Evolutionary conservation across 1,140 invertebrate species (phyloP).

Genomic region (Elysia chlorotica): DNA sequence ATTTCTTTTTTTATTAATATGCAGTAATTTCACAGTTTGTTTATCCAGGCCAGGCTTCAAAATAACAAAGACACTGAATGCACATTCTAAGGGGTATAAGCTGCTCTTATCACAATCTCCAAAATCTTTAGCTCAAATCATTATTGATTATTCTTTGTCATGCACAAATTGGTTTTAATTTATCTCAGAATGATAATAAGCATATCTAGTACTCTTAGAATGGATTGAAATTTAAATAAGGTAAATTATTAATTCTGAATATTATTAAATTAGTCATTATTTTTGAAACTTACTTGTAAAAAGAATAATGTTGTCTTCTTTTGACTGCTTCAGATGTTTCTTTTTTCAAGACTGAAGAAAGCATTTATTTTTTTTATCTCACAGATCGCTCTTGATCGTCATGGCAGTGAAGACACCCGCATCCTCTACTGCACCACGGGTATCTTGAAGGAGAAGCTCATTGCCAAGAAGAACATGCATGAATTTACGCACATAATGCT

Average conservation of each 20-base stretch:
- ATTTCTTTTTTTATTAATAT: background rate
- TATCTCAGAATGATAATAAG: too few species aligned
- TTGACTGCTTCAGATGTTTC: too few species aligned
- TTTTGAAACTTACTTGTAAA: too few species aligned
- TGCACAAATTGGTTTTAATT: too few species aligned
- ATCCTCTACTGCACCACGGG: constrained; percentile 61
- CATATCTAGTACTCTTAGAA: too few species aligned
- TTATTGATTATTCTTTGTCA: too few species aligned
- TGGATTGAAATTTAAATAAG: background rate
- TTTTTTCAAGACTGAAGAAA: background rate
- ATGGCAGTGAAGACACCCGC: constrained; percentile 63
- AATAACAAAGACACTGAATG: background rate
- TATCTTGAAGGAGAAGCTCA: constrained; percentile 58
- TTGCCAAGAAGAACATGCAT: constrained; percentile 53
- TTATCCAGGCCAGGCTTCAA: background rate
- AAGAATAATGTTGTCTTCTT: too few species aligned
- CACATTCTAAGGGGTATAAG: too few species aligned
- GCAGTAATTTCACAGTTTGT: background rate
- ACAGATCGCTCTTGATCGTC: constrained; percentile 69
- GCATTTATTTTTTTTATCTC: constrained; percentile 10
- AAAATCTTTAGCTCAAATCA: too few species aligned
- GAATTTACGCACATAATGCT: constrained; percentile 61
- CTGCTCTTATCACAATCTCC: too few species aligned
- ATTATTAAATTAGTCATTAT: background rate
- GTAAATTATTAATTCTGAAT: background rate